Conservation (phyloP, 2,113 vertebrate species). For the Jacana jacana region DNA sequence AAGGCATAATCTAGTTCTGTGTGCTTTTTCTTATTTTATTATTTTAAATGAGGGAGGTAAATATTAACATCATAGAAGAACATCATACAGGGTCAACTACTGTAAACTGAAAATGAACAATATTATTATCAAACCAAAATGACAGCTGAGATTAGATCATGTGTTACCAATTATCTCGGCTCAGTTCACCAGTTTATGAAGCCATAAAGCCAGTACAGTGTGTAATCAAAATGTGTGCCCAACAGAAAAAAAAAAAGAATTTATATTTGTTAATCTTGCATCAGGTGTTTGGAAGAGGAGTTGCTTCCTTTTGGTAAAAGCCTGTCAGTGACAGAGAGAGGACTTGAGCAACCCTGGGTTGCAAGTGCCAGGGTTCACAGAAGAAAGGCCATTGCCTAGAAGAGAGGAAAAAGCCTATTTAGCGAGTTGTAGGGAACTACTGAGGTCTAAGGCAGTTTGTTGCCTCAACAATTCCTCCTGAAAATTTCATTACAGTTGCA, state of each 20-base stretch:
- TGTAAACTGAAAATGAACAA: background rate
- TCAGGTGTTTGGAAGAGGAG: background rate
- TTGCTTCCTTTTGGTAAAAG: background rate
- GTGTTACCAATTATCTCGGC: background rate
- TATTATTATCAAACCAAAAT: background rate
- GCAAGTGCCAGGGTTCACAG: background rate
- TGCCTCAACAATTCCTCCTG: background rate
- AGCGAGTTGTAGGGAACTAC: background rate
- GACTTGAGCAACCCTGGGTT: background rate
- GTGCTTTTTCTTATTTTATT: background rate
- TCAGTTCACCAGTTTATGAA: slow-evolving; percentile 1
- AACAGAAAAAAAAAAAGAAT: background rate
- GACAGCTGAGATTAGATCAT: background rate
- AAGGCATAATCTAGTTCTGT: background rate
- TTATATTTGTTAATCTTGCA: background rate
- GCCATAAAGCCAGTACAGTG: background rate
- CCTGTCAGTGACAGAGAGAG: background rate
- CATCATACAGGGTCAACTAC: background rate
- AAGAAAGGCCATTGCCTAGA: background rate
- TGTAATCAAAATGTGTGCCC: background rate
- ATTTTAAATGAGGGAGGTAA: slow-evolving; percentile 14
- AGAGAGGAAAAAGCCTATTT: background rate
- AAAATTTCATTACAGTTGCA: background rate
- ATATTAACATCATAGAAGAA: background rate
- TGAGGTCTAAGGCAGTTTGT: background rate